Conservation (phyloP, 1,140 invertebrate genomes). For the Nilaparvata lugens region DNA sequence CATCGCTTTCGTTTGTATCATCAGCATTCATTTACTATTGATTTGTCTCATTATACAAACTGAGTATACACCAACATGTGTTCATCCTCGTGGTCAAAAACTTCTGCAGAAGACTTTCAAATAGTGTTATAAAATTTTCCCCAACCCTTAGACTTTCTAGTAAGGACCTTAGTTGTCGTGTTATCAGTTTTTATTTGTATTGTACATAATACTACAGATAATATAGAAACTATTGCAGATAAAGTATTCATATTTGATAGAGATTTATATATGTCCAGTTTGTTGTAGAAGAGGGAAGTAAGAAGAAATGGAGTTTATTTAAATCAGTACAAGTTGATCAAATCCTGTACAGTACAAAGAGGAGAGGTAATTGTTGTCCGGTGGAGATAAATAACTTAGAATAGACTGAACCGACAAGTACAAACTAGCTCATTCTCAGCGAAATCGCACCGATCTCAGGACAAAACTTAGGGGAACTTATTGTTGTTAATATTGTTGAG, state of each 20-base stretch:
- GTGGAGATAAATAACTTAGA: neutral
- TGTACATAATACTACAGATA: no score
- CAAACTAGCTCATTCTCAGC: neutral
- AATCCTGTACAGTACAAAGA: neutral
- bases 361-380: neutral
- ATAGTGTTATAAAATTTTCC: no score
- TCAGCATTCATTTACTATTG: no score
- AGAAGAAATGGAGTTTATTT: neutral
- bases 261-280: no score
- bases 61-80: slow-evolving; percentile 25
- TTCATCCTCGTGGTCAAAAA: slow-evolving; percentile 12
- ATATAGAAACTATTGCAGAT: no score
- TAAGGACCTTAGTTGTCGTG: no score
- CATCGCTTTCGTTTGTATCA: no score
- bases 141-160: no score
- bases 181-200: no score
- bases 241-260: no score
- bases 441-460: neutral
- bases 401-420: neutral
- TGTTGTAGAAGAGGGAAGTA: no score
- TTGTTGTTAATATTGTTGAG: neutral
- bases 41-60: slow-evolving; percentile 10
- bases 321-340: neutral
- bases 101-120: neutral
- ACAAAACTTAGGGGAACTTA: neutral